phyloP scores from a whole-genome alignment of 2,113 vertebrate genomes.

The Vulpes vulpes region DNA sequence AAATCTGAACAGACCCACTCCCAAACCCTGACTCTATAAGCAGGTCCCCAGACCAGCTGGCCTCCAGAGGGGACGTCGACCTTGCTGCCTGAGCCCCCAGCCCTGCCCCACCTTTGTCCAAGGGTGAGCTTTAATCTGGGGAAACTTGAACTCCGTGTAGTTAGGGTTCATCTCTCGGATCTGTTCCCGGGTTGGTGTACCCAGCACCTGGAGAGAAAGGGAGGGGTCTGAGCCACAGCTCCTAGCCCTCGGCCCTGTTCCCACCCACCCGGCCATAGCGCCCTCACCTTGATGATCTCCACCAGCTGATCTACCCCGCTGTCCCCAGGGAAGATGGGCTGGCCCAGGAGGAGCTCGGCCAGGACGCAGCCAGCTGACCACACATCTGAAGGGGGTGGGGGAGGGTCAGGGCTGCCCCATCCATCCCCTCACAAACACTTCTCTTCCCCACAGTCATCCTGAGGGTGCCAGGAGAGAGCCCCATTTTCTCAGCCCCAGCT shows the following conservation, averaged over 20 bases:
- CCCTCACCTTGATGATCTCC: constrained; percentile 96
- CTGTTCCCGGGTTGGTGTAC: constrained; percentile 96
- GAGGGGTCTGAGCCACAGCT: not conserved
- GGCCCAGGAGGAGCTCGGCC: constrained; percentile 94
- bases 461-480: not conserved
- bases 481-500: not conserved
- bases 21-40: not conserved
- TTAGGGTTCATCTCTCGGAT: constrained; percentile 98
- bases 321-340: constrained; percentile 96
- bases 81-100: not conserved
- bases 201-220: constrained; percentile 90
- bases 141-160: constrained; percentile 98
- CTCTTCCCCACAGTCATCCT: not conserved
- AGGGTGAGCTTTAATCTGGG: constrained; percentile 97
- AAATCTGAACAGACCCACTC: not conserved
- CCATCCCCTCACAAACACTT: not conserved
- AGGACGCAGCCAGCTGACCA: constrained; percentile 97
- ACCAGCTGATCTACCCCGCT: constrained; percentile 97
- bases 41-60: not conserved
- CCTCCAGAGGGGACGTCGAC: not conserved
- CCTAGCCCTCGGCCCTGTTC: not conserved
- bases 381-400: constrained; percentile 88
- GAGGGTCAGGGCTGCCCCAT: not conserved
- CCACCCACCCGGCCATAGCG: not conserved
- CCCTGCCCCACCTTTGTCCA: constrained; percentile 92